Conservation (phyloP, 1,140 invertebrate genomes). For the Leptinotarsa lineolata region DNA sequence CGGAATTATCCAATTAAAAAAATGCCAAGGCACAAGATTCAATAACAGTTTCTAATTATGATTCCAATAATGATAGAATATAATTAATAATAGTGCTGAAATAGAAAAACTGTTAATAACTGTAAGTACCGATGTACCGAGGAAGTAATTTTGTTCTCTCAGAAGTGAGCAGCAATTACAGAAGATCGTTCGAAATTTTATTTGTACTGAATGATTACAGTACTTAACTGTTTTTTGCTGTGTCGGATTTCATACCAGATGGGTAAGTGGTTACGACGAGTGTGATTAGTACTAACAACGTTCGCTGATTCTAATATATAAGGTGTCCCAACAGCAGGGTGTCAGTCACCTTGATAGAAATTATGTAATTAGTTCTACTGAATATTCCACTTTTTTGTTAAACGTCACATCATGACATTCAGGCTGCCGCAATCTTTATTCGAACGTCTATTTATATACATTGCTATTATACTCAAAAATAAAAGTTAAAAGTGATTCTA, state of each 20-base stretch:
- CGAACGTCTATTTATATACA: too few relatives aligned
- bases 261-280: neutral
- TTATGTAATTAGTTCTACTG: too few relatives aligned
- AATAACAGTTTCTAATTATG: constrained; percentile 6
- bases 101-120: constrained; percentile 6
- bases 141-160: neutral
- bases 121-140: neutral
- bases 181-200: neutral
- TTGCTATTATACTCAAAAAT: too few relatives aligned
- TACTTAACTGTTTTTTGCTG: neutral
- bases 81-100: neutral
- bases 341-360: too few relatives aligned
- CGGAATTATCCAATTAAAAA: neutral
- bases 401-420: too few relatives aligned
- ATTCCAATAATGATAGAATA: neutral
- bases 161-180: neutral
- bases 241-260: neutral
- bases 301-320: too few relatives aligned
- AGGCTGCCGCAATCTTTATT: too few relatives aligned
- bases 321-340: too few relatives aligned
- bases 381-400: too few relatives aligned
- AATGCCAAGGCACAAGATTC: neutral
- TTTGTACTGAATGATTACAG: neutral
- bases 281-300: too few relatives aligned
- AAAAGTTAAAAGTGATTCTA: too few relatives aligned